Evolutionary conservation across 2,888 invertebrate genomes (phyloP), one percentile per base, ranked within the genome.

Genomic region (Abrostola triplasia): DNA sequence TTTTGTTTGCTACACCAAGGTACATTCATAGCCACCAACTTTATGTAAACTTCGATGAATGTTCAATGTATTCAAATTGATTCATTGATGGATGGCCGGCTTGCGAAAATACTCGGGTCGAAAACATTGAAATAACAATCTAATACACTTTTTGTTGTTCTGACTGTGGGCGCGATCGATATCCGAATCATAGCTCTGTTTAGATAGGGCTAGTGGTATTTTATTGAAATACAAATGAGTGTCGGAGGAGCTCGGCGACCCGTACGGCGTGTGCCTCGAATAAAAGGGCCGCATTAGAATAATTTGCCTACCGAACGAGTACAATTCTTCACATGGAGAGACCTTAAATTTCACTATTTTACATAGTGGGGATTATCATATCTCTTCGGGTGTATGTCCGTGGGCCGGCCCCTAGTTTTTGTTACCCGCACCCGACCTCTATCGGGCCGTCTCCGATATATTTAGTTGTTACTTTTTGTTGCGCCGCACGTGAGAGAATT

Each of bases 381-480:
- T 93, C 93, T 92, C 90, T 82, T 82, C 90, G 92, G 90, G 92
- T 88, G 89, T 89, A 87, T 88, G 84, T 88, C 88, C 84, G 82
- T 77, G 73, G 68, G 75, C 64, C 82, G 81, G 84, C 81, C 90
- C 92, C 89, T 86, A 89, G 89, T 94, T 94, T 94, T 94, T 94
- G 93, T 87, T 92, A 88, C 87, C 90, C 90, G 88, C 86, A 90
- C 91, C 92, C 93, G 87, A 87, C 92, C 92, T 92, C 92, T 91
- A 92, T 92, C 91, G 90, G 90, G 79, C 88, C 89, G 90, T 90
- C 92, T 90, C 92, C 89, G 86, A 92, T 92, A 94, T 93, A 94
- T 94, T 93, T 94, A 94, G 93, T 93, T 94, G 93, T 92, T 88
- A 94, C 92, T 94, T 94, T 94, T 94, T 94, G 94, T 93, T 92